Base-by-base conservation (phyloP, 92 coral and sea anemone species). In the Phenganax marumi region DNA sequence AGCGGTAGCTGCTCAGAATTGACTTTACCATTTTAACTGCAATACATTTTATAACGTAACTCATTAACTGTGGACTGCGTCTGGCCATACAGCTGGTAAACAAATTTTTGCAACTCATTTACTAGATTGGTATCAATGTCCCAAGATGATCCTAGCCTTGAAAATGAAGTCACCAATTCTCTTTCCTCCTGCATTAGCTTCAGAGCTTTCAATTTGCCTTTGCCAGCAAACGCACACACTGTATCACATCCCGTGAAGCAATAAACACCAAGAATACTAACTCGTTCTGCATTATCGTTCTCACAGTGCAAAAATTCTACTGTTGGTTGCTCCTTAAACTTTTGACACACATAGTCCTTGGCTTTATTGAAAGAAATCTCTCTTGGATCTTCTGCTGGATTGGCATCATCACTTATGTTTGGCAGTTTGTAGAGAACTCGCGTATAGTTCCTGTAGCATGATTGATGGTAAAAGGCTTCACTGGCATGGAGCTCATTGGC, bases 401-500 rank as follows among this genome's bases (percentile, higher is more conserved):
- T n/a, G n/a, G n/a, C 76, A 48, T 71, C 76, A 46, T 48, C 76
- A 71, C 49, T 71, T 39, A 56, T 52, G 9, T 69, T 69, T 69
- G 18, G 50, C 25, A 69, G 50, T 69, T 69, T 70, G 75, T 25
- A 70, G 75, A 33, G 33, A 11, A 70, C 75, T 70, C 87, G 87
- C 58, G 82, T 84, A 43, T 85, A 77, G 66, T 85, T 84, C 43
- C 84, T 77, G 55, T 77, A 85, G 49, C 88, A 85, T 13, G 78
- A 43, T 73, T 82, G 63, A 57, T 85, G 88, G 70, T 77, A 85
- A 43, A 75, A 63, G 52, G 84, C 84, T 58, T 85, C 88, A 26
- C 75, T 82, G 24, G 84, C 78, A 52, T 77, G 75, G 53, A 77
- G 66, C 46, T 85, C 88, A 46, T 75, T 78, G 17, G 84, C 65